Base-by-base conservation (phyloP, 2,888 invertebrate genomes). In the Diaphora mendica region DNA sequence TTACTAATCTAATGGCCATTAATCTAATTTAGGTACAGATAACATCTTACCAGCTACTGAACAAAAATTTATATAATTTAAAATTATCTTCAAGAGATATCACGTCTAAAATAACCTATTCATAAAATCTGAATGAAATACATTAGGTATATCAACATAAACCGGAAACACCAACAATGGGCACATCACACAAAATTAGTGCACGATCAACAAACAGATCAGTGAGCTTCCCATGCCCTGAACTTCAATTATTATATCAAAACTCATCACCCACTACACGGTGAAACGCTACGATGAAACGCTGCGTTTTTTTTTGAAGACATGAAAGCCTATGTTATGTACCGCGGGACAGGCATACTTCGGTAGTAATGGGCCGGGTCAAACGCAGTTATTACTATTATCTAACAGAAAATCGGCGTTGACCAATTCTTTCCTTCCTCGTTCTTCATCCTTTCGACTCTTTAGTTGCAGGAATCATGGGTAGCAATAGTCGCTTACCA, bases 111-210 rank as follows among this genome's bases (percentile, higher is more conserved):
- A 62, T 62, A 62, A 62, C 30, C 62, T 62, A 62, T 17, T 62
- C 15, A 7, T 59, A 39, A 35, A 59, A 69, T 30, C 71, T 73
- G 74, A 81, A 80, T 76, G 67, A 72, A 80, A 79, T 70, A 51
- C 51, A 23, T 51, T 51, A 51, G 51, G 51, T 85, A 85, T 82
- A 82, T 84, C 82, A 86, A 88, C 85, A 86, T 81, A 86, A 83
- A 91, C 93, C 94, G 94, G 95, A 95, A 95, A 90, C 85, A 51
- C 68, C 79, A 87, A 94, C 94, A 95, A 95, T 93, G 91, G 79
- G 87, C 78, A 82, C 88, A 91, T 92, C 90, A 88, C 81, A 86
- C 81, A 85, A 91, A 91, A 92, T 93, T 91, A 91, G 91, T 92
- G 88, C 89, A 85, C 75, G 87, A 91, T 89, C 87, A 85, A 75